phyloP scores from a whole-genome alignment of 2,888 invertebrate genomes.

The Ectemnius cavifrons region DNA sequence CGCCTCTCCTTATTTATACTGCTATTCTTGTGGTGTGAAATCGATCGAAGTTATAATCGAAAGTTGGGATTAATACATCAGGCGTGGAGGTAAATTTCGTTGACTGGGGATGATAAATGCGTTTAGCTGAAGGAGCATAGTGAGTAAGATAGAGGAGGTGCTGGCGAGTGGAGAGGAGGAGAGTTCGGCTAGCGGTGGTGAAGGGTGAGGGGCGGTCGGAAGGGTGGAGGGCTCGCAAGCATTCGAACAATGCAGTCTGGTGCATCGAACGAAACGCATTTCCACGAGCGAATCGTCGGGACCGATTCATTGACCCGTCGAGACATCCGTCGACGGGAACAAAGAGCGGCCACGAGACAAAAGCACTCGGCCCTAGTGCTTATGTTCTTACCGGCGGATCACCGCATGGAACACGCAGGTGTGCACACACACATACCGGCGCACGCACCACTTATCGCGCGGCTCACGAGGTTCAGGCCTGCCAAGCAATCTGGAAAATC shows the following conservation, averaged over 20 bases:
- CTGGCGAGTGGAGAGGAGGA: no score
- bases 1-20: slow-evolving; percentile 31
- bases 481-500: slow-evolving; percentile 5
- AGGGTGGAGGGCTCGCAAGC: slow-evolving; percentile 43
- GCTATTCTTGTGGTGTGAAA: slow-evolving; percentile 30
- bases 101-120: no score
- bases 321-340: slow-evolving; percentile 62
- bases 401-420: slow-evolving; percentile 14
- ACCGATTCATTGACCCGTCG: slow-evolving; percentile 64
- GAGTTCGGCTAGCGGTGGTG: neutral
- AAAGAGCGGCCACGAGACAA: slow-evolving; percentile 60
- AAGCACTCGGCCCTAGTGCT: slow-evolving; percentile 53
- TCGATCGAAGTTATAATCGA: slow-evolving; percentile 16
- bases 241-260: slow-evolving; percentile 54
- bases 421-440: no score
- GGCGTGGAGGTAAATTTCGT: no score
- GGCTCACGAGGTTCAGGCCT: neutral
- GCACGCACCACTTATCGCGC: slow-evolving; percentile 25
- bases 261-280: slow-evolving; percentile 58
- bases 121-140: no score
- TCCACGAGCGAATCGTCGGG: slow-evolving; percentile 60
- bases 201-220: neutral
- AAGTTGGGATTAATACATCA: no score
- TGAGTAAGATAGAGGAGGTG: no score
- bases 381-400: slow-evolving; percentile 53